phyloP scores from a whole-genome alignment of 2,113 vertebrate genomes.

The Sinocyclocheilus rhinocerous region DNA sequence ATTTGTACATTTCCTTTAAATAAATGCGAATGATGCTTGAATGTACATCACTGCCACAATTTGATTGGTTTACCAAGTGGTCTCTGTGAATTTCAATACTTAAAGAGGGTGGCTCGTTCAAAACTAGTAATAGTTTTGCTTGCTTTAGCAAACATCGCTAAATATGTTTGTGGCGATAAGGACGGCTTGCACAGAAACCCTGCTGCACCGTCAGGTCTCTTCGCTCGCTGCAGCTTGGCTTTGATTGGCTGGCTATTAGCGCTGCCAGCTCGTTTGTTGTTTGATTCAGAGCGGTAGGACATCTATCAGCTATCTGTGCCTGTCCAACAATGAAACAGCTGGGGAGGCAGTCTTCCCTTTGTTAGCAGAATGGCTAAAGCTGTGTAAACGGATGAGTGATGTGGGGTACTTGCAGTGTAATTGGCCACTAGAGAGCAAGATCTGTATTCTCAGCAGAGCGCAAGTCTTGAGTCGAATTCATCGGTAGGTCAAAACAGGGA shows the following conservation, averaged over 20 bases:
- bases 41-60: slow-evolving; percentile 1
- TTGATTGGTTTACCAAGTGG: not conserved
- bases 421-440: slow-evolving; percentile 39
- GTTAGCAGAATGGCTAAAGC: slow-evolving; percentile 32
- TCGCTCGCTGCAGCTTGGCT: slow-evolving; percentile 46
- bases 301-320: slow-evolving; percentile 22
- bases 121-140: not conserved
- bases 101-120: not conserved
- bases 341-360: slow-evolving; percentile 15
- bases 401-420: slow-evolving; percentile 30
- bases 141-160: slow-evolving; percentile 13
- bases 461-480: not conserved
- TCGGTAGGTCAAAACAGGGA: slow-evolving; percentile 15
- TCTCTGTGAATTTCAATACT: not conserved
- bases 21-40: not conserved
- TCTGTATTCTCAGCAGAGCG: slow-evolving; percentile 30
- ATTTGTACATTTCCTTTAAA: not conserved
- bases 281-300: slow-evolving; percentile 4
- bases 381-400: slow-evolving; percentile 22
- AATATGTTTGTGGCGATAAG: slow-evolving; percentile 9
- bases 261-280: not conserved
- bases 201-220: not conserved
- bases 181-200: not conserved
- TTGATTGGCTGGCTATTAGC: slow-evolving; percentile 47
- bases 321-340: slow-evolving; percentile 29